Conservation (phyloP, 2,113 vertebrate species). For the Seriola quinqueradiata region DNA sequence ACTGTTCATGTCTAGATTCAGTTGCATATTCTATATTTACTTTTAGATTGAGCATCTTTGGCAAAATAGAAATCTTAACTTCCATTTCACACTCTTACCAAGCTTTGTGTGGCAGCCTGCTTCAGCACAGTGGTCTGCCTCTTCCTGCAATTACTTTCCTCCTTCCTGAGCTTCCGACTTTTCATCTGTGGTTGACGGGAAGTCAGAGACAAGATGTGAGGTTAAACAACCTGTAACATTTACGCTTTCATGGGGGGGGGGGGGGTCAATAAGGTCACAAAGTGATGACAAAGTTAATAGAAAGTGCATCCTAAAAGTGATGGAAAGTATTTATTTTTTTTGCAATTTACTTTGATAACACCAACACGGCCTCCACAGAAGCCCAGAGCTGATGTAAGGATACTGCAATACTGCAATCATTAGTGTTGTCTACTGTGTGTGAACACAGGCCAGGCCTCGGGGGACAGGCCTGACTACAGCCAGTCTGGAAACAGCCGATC, state of each 20-base stretch:
- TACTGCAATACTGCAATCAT: neutral
- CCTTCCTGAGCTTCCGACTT: too few relatives aligned
- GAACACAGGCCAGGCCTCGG: constrained; percentile 33
- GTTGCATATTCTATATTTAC: too few relatives aligned
- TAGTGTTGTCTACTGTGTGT: neutral
- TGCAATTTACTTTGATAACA: too few relatives aligned
- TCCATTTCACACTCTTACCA: too few relatives aligned
- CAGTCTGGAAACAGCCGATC: constrained; percentile 35
- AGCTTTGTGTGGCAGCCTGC: too few relatives aligned
- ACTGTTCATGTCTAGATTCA: too few relatives aligned
- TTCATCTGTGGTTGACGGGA: too few relatives aligned
- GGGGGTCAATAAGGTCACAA: neutral
- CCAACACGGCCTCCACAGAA: neutral
- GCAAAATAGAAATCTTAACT: too few relatives aligned
- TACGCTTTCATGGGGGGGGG: neutral
- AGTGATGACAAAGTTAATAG: neutral
- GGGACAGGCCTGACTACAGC: constrained; percentile 22
- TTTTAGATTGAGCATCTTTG: too few relatives aligned
- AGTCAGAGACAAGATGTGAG: too few relatives aligned
- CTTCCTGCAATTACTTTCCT: too few relatives aligned
- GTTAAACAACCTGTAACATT: neutral
- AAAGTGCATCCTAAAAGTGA: neutral
- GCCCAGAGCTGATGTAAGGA: constrained; percentile 5
- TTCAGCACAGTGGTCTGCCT: too few relatives aligned
- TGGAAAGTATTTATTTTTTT: neutral